phyloP scores from a whole-genome alignment of 2,797 vertebrate species.

The Zenarchopterus dispar region DNA sequence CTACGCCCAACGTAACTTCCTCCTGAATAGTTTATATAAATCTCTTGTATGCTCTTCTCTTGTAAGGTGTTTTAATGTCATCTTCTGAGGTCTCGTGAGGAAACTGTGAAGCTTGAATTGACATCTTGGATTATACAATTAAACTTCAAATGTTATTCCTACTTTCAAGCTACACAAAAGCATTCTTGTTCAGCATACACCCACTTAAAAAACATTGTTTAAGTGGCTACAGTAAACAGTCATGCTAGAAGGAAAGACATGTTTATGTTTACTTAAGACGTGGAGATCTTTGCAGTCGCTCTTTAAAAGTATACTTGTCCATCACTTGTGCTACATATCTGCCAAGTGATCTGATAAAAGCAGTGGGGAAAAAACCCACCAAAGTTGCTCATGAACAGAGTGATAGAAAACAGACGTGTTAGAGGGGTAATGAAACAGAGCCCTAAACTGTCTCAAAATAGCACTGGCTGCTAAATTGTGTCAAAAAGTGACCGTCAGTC shows the following conservation, averaged over 20 bases:
- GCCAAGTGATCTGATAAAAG: constrained; percentile 5
- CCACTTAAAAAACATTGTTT: neutral
- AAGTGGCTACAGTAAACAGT: constrained; percentile 5
- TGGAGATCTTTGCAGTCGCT: neutral
- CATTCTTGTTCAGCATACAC: neutral
- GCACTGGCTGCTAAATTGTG: constrained; percentile 7
- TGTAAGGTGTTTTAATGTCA: too few species aligned
- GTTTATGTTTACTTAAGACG: neutral
- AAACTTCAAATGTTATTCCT: constrained; percentile 1
- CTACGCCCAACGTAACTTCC: too few species aligned
- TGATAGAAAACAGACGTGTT: neutral
- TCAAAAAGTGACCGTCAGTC: too few species aligned
- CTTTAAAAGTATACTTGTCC: neutral
- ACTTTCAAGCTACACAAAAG: neutral
- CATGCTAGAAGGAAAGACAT: neutral
- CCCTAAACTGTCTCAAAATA: neutral
- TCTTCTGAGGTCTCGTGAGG: too few species aligned
- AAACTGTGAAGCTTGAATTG: neutral
- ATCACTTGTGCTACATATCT: neutral
- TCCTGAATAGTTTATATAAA: too few species aligned
- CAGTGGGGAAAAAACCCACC: neutral
- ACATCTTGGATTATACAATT: neutral
- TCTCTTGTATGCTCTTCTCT: too few species aligned
- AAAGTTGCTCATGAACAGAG: neutral
- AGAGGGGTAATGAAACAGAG: neutral